Percentiles rank a stretch among this genome's conserved stretches.
These are phyloP conservation scores for Buteo buteo DNA, from an alignment of 2,113 vertebrate genomes.

Conservation along the genomic window DNA sequence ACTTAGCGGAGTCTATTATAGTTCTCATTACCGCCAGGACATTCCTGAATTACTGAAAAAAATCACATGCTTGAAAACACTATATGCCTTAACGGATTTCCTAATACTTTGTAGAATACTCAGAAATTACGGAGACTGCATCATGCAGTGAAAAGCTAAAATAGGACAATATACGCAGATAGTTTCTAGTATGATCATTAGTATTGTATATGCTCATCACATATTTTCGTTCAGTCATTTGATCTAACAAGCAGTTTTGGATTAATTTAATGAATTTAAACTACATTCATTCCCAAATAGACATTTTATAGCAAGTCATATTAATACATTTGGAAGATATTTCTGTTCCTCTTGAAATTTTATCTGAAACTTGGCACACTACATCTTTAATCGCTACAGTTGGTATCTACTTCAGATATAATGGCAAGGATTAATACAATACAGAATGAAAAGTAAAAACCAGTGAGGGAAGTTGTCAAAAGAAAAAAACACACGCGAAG, in stretches of 20 bases:
- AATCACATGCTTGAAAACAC: neutral
- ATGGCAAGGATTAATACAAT: neutral
- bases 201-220: neutral
- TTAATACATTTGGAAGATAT: neutral
- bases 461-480: neutral
- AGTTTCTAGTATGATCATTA: neutral
- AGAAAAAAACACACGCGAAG: neutral
- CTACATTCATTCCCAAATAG: neutral
- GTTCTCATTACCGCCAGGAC: neutral
- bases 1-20: neutral
- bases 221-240: neutral
- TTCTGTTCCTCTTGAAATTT: neutral
- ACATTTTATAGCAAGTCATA: neutral
- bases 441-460: neutral
- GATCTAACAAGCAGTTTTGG: neutral
- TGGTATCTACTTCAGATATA: neutral
- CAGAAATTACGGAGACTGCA: neutral
- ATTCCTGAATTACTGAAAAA: neutral
- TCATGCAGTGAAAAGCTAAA: neutral
- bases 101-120: neutral
- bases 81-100: neutral
- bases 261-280: neutral
- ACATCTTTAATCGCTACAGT: neutral
- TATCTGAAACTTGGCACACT: neutral
- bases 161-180: neutral